Evolutionary conservation across 2,113 vertebrate genomes (phyloP).

Genomic region (Papio anubis): DNA sequence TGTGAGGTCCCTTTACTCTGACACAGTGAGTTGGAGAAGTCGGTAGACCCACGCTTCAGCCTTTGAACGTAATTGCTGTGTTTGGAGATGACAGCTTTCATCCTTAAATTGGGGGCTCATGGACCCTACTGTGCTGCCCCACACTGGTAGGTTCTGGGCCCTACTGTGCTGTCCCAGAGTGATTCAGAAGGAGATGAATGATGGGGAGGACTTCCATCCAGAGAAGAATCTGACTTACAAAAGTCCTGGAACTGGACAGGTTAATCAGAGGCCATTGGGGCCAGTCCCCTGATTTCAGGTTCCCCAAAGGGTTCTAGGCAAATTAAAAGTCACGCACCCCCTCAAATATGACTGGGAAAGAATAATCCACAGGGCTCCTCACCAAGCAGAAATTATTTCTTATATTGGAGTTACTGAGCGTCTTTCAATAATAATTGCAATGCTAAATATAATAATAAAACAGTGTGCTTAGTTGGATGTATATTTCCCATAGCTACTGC

Average conservation of each 20-base stretch:
- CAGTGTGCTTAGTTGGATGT: not conserved
- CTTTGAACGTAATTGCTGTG: not conserved
- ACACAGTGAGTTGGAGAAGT: not conserved
- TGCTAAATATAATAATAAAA: not conserved
- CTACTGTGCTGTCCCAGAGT: not conserved
- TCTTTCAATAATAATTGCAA: not conserved
- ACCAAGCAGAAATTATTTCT: not conserved
- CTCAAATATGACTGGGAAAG: not conserved
- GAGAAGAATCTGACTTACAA: not conserved
- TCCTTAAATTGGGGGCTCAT: not conserved
- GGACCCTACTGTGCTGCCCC: not conserved
- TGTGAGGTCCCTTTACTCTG: not conserved
- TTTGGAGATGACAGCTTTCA: not conserved
- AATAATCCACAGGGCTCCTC: not conserved
- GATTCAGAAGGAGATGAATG: not conserved
- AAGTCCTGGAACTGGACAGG: not conserved
- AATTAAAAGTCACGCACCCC: not conserved
- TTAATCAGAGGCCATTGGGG: not conserved
- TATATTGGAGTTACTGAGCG: not conserved
- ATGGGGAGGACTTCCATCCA: not conserved
- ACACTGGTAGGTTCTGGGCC: not conserved
- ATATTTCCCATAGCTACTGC: not conserved
- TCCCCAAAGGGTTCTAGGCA: not conserved
- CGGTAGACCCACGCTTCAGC: fast-evolving
- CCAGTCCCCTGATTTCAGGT: not conserved